Percentiles rank a stretch among this genome's conserved stretches.
phyloP scores from a whole-genome alignment of 2,888 invertebrate genomes.

The Epinotia ramella region DNA sequence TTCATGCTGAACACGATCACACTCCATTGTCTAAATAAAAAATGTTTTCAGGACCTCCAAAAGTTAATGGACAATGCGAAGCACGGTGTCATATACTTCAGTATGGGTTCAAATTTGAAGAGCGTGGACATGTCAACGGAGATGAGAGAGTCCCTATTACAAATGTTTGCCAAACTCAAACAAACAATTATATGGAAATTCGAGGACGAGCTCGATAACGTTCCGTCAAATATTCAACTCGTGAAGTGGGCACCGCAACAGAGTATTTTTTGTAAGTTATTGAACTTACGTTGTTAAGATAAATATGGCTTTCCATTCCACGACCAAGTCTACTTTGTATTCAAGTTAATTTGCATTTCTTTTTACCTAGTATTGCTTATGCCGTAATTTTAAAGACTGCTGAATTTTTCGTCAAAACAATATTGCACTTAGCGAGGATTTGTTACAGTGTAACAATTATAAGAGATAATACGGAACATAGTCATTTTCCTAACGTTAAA shows the following conservation, averaged over 20 bases:
- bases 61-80: slow-evolving; percentile 63
- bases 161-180: slow-evolving; percentile 44
- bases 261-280: slow-evolving; percentile 53
- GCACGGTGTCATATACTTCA: slow-evolving; percentile 67
- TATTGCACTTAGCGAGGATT: neutral
- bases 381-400: neutral
- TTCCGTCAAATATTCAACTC: slow-evolving; percentile 45
- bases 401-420: neutral
- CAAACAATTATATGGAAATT: slow-evolving; percentile 47
- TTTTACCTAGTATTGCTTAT: neutral
- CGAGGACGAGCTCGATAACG: slow-evolving; percentile 41
- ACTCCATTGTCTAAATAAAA: slow-evolving; percentile 8
- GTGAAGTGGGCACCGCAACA: slow-evolving; percentile 46
- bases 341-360: slow-evolving; percentile 1
- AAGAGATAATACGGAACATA: no score
- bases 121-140: slow-evolving; percentile 60
- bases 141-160: slow-evolving; percentile 54
- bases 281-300: neutral
- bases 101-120: slow-evolving; percentile 63
- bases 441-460: no score
- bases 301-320: neutral
- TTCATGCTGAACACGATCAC: neutral
- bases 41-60: slow-evolving; percentile 63
- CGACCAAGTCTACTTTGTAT: neutral
- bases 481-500: no score